Evolutionary conservation across 2,888 invertebrate species (phyloP).

Genomic region (Campoletis raptor): DNA sequence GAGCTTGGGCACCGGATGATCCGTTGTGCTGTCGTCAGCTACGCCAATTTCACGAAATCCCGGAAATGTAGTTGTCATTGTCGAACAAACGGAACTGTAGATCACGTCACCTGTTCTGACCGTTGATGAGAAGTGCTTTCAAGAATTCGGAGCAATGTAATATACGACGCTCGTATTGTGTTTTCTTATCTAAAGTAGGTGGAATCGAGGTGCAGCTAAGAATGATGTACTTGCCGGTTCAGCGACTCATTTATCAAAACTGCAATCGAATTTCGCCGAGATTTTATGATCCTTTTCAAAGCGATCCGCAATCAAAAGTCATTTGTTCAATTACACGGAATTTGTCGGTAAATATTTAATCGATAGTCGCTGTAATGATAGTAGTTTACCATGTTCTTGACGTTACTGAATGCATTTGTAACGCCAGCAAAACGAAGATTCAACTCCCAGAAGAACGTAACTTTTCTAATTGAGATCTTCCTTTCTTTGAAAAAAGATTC

Average conservation of each 20-base stretch:
- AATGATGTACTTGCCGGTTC: too few species aligned
- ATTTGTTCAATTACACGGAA: not conserved
- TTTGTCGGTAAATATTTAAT: not conserved
- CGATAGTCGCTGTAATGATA: not conserved
- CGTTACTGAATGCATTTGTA: not conserved
- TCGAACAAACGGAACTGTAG: not conserved
- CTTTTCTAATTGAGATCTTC: slow-evolving; percentile 28
- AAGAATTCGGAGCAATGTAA: not conserved
- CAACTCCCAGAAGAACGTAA: not conserved
- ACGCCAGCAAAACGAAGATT: not conserved
- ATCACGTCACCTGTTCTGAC: not conserved
- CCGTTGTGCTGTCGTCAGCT: slow-evolving; percentile 71
- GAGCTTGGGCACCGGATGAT: slow-evolving; percentile 41
- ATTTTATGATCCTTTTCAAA: not conserved
- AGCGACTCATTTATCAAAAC: too few species aligned
- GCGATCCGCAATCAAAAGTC: not conserved
- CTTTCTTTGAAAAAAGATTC: not conserved
- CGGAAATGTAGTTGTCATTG: slow-evolving; percentile 24
- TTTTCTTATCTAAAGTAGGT: not conserved
- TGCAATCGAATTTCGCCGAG: not conserved
- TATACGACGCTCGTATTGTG: too few species aligned
- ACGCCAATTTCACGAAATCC: slow-evolving; percentile 68
- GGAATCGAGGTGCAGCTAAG: not conserved
- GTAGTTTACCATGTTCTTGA: not conserved
- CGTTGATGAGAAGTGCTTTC: slow-evolving; percentile 3